phyloP scores from a whole-genome alignment of 2,113 vertebrate genomes.

The Motacilla alba region DNA sequence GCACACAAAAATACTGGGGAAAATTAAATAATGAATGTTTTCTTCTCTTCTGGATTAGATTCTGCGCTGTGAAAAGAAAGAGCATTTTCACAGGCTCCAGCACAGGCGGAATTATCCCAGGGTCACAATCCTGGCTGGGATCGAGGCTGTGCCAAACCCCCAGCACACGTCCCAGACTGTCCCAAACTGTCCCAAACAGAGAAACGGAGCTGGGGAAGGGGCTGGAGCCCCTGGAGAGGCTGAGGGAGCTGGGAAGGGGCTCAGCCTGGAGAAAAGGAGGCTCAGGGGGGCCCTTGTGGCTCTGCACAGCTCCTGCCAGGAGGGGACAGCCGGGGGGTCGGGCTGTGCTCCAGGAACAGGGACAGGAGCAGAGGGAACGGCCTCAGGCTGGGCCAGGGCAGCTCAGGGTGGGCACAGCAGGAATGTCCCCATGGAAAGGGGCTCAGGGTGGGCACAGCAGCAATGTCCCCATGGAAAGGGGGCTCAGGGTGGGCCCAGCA shows the following conservation, averaged over 20 bases:
- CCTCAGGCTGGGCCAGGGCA: too few species aligned
- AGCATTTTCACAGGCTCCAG: background rate
- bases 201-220: background rate
- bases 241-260: background rate
- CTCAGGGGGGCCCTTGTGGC: background rate
- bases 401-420: too few species aligned
- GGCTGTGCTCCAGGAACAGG: background rate
- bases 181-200: rapidly evolving
- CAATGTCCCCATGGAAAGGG: too few species aligned
- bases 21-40: constrained; percentile 39
- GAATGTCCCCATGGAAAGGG: too few species aligned
- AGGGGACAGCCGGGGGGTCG: background rate
- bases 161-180: rapidly evolving
- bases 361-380: too few species aligned
- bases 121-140: background rate
- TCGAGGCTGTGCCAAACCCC: background rate
- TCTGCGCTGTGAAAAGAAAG: background rate
- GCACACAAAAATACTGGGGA: background rate
- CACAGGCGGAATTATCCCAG: background rate
- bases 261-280: background rate
- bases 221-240: rapidly evolving
- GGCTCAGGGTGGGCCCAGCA: too few species aligned
- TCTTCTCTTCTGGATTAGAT: background rate
- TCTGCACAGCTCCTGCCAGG: background rate
- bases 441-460: too few species aligned